These are phyloP conservation scores for Panzeria rudis DNA, from an alignment of 2,888 invertebrate species.

Conservation along the genomic window DNA sequence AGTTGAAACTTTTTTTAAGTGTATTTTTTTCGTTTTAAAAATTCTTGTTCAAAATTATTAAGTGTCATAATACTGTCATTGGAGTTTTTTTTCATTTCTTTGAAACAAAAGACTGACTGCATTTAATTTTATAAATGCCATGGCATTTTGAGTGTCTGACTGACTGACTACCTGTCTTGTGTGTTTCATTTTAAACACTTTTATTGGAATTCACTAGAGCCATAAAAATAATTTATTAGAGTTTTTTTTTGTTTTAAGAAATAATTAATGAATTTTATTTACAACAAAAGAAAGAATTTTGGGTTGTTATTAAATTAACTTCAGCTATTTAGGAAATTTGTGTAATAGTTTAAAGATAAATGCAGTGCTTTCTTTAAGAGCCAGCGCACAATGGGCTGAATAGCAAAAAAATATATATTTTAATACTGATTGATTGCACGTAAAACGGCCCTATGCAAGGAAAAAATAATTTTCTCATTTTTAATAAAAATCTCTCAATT, in stretches of 20 bases:
- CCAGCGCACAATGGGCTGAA: neutral
- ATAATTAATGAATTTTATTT: neutral
- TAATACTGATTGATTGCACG: no score
- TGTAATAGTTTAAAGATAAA: neutral
- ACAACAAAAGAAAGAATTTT: neutral
- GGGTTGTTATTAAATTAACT: neutral
- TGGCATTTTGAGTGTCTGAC: neutral
- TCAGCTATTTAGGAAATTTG: neutral
- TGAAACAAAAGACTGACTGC: neutral
- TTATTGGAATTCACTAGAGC: neutral
- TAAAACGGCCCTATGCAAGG: no score
- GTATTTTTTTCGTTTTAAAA: neutral
- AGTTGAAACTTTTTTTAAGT: neutral
- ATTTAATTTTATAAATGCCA: neutral
- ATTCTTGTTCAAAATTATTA: neutral
- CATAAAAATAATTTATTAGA: conserved; percentile 6
- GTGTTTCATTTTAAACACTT: neutral
- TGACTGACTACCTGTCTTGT: neutral
- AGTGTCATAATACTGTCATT: conserved; percentile 61
- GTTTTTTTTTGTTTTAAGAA: neutral
- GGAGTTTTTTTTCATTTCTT: neutral
- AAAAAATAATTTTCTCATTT: no score
- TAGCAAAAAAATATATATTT: no score
- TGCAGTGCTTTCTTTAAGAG: neutral
- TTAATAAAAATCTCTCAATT: no score